Evolutionary conservation across 2,113 vertebrate species (phyloP).

Genomic region (Connochaetes taurinus): DNA sequence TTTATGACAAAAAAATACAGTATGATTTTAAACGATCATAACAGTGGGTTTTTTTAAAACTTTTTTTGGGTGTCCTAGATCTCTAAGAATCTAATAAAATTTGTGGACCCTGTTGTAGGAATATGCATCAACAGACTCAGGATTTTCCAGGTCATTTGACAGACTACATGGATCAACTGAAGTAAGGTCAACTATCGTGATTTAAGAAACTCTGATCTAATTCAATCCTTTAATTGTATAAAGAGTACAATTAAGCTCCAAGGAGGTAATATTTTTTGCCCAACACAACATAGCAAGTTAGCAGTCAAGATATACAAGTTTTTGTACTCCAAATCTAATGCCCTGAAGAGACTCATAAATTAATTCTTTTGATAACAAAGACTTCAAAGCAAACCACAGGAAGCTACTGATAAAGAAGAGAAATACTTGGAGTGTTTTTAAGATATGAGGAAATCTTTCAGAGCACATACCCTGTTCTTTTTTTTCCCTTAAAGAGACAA

Average conservation of each 20-base stretch:
- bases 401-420: neutral
- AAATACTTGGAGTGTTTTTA: neutral
- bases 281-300: neutral
- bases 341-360: neutral
- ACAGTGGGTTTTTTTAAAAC: neutral
- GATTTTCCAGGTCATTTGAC: neutral
- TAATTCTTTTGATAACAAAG: conserved; percentile 20
- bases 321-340: neutral
- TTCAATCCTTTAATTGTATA: neutral
- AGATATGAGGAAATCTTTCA: neutral
- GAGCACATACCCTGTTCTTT: neutral
- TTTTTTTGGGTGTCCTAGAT: neutral
- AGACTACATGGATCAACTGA: neutral
- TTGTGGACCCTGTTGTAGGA: neutral
- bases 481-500: neutral
- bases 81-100: neutral
- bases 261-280: neutral
- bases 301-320: neutral
- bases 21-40: neutral
- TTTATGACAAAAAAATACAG: neutral
- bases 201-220: neutral
- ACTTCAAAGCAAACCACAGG: conserved; percentile 28
- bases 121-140: neutral
- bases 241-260: conserved; percentile 1
- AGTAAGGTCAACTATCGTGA: neutral